A percentile compares a stretch with the other conserved stretches of the same genome.
Conservation (phyloP, 2,113 vertebrate genomes). For the Seriola aureovittata region DNA sequence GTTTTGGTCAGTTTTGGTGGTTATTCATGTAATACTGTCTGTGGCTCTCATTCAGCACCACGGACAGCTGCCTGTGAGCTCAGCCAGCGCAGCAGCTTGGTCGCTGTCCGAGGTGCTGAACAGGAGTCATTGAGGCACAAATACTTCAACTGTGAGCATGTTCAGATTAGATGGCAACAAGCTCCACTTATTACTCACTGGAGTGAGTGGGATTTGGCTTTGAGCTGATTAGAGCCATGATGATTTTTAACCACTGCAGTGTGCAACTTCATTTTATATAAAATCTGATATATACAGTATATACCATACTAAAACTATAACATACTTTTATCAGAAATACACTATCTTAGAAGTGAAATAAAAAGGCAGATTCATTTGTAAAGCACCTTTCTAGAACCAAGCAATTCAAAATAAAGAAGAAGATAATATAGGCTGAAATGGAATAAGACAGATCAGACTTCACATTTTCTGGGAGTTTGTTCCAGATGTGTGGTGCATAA, state of each 20-base stretch:
- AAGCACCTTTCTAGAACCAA: too few species aligned
- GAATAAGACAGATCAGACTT: too few species aligned
- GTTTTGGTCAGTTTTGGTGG: too few species aligned
- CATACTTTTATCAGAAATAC: too few species aligned
- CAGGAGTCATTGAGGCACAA: conserved; percentile 27
- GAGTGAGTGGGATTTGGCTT: not conserved
- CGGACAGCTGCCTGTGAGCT: conserved; percentile 24
- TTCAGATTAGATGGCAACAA: not conserved
- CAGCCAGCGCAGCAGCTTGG: not conserved
- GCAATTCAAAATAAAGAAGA: too few species aligned
- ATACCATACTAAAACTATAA: not conserved
- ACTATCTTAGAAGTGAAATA: too few species aligned
- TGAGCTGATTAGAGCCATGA: not conserved
- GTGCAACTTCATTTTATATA: not conserved
- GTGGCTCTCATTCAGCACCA: conserved; percentile 53
- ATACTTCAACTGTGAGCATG: conserved; percentile 7
- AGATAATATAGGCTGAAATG: too few species aligned
- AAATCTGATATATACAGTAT: too few species aligned
- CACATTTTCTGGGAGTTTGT: too few species aligned
- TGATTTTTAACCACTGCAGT: not conserved
- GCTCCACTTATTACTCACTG: not conserved
- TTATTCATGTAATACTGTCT: not conserved
- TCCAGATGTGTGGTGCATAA: too few species aligned
- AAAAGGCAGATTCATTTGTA: too few species aligned
- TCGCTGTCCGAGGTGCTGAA: conserved; percentile 43